Evolutionary conservation across 2,113 vertebrate genomes (phyloP), one percentile per base, ranked within the genome.

Genomic region (Clinocottus analis): DNA sequence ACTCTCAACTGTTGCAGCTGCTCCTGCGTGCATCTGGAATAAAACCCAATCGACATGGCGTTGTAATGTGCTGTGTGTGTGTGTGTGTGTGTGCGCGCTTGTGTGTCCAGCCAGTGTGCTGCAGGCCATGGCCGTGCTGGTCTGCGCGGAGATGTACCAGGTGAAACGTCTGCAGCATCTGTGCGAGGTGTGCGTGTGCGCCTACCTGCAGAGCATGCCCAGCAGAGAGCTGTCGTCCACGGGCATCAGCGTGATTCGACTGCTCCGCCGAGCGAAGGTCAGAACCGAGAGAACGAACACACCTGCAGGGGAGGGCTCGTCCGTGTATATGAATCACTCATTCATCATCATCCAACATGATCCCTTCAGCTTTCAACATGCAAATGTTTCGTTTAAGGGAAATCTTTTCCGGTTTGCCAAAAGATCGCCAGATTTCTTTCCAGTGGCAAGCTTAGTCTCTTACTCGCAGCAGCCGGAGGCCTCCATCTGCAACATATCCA

Each of bases 91-190:
- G n/a, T n/a, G n/a, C n/a, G n/a, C n/a, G 66, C 88, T 56, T 91
- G 67, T 91, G 71, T 91, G 80, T 83, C 59, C 85, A 99, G 98
- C 96, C 64, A 97, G 97, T 80, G 97, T 99, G 91, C 93, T 97
- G 64, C 98, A 99, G 90, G 98, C 97, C 6, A 98, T 99, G 97
- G 97, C 98, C 3, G 96, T 99, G 86, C 85, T 99, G 80, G 96
- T 99, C 84, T 99, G 97, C 69, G 97, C 98, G 0, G 98, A 99
- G 94, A 99, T 99, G 98, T 99, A 99, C 92, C 98, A 99, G 75
- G 97, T 99, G 49, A 96, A 97, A 66, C 94, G 98, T 14, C 96
- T 99, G 25, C 97, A 98, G 94, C 97, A 98, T 47, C 96, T 98
- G 71, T 99, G 98, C 53, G 98, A 99, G 85, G 96, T 97, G 10